Percentiles rank a stretch among this genome's conserved stretches.
Conservation (phyloP, 1,140 invertebrate species). For the Listronotus bonariensis region DNA sequence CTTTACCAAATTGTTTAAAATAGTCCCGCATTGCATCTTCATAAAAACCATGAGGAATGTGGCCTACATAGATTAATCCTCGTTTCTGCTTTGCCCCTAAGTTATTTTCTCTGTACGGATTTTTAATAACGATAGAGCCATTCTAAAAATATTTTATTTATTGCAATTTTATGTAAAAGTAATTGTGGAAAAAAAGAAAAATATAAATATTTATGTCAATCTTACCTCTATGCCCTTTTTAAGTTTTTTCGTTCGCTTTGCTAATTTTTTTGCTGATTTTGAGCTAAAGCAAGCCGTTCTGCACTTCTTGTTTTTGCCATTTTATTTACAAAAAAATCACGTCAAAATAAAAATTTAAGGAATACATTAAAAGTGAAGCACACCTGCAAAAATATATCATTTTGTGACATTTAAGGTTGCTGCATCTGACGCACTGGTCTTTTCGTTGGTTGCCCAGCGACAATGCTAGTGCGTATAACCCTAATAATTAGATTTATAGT, state of each 20-base stretch:
- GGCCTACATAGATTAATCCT: slow-evolving; percentile 80
- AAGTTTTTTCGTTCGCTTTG: slow-evolving; percentile 41
- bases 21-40: slow-evolving; percentile 83
- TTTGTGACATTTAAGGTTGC: no score
- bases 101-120: slow-evolving; percentile 13
- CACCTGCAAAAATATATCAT: no score
- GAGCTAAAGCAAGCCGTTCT: slow-evolving; percentile 30
- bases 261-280: slow-evolving; percentile 34
- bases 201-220: slow-evolving; percentile 13
- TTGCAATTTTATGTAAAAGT: background rate
- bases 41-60: slow-evolving; percentile 93
- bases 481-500: no score
- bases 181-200: slow-evolving; percentile 7
- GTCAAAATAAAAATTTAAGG: no score
- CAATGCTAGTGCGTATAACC: no score
- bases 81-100: slow-evolving; percentile 38
- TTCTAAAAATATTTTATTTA: slow-evolving; percentile 24
- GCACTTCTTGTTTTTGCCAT: slow-evolving; percentile 25
- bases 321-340: background rate
- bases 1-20: slow-evolving; percentile 88
- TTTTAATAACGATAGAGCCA: slow-evolving; percentile 33
- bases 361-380: no score
- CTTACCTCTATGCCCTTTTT: slow-evolving; percentile 43
- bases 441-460: no score
- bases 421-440: no score